Percentiles rank a stretch among this genome's conserved stretches.
Conservation (phyloP, 30 jellyfish, hydroid and myxozoan genomes). For the Clytia hemisphaerica region DNA sequence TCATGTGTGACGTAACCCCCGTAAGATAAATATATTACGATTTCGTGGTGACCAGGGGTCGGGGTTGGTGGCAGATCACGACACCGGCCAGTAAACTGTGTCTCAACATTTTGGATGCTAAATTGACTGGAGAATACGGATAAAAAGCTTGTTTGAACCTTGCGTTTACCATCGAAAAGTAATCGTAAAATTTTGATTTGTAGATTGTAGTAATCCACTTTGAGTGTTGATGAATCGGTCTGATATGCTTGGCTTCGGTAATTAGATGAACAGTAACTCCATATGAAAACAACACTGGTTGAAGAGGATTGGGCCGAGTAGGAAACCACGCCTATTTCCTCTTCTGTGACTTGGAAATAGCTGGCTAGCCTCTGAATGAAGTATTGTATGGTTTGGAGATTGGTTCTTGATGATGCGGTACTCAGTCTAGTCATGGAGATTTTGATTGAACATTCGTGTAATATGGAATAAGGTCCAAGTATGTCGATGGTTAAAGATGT, state of each 20-base stretch:
- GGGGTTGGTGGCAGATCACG: constrained; percentile 63
- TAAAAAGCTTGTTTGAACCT: constrained; percentile 6
- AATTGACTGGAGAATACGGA: constrained; percentile 19
- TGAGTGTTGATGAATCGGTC: constrained; percentile 11
- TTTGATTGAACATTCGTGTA: constrained; percentile 30
- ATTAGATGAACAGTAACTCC: constrained; percentile 62
- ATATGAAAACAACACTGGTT: constrained; percentile 1
- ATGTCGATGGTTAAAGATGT: neutral
- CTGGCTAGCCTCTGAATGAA: constrained; percentile 1
- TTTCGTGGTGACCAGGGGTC: constrained; percentile 6
- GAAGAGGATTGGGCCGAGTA: neutral
- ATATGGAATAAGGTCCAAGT: constrained; percentile 21
- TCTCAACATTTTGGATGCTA: constrained; percentile 45
- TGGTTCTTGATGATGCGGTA: neutral
- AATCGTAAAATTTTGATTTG: constrained; percentile 18
- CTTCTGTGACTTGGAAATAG: constrained; percentile 13
- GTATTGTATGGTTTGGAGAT: constrained; percentile 4
- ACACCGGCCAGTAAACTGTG: constrained; percentile 63
- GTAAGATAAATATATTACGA: constrained; percentile 22
- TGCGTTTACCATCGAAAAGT: neutral
- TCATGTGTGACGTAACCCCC: constrained; percentile 48
- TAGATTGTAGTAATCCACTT: constrained; percentile 21
- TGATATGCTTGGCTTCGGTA: constrained; percentile 4
- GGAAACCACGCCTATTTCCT: constrained; percentile 35
- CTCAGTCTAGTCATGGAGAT: neutral